Evolutionary conservation across 2,797 vertebrate species (phyloP).

Genomic region (Sebastolobus altivelis): DNA sequence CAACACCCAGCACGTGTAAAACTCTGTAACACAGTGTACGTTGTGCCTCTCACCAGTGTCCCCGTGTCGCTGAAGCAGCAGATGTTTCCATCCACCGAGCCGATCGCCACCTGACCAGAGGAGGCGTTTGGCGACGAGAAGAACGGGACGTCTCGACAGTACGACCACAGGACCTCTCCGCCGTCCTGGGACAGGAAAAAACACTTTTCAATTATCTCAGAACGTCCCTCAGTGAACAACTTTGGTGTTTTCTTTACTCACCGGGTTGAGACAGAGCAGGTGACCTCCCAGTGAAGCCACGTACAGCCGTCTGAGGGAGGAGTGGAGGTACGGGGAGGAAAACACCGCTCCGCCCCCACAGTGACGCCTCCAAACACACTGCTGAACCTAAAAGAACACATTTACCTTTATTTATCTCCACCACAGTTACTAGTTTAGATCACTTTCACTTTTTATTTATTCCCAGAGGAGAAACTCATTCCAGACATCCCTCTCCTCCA

Average conservation of each 20-base stretch:
- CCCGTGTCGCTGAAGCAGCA: constrained; percentile 88
- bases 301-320: constrained; percentile 86
- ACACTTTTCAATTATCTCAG: background rate
- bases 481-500: no score
- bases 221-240: background rate
- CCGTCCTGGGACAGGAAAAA: constrained; percentile 79
- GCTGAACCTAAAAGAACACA: constrained; percentile 78
- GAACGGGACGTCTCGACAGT: constrained; percentile 86
- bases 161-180: constrained; percentile 88
- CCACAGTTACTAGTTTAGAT: background rate
- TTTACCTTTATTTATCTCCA: background rate
- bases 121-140: constrained; percentile 92
- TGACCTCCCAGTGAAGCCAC: constrained; percentile 90
- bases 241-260: constrained; percentile 73
- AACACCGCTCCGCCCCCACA: constrained; percentile 91
- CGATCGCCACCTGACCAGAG: constrained; percentile 83
- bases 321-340: constrained; percentile 90
- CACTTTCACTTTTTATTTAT: background rate
- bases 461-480: background rate
- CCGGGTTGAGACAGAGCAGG: constrained; percentile 88
- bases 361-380: constrained; percentile 89
- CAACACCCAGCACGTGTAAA: background rate
- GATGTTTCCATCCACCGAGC: constrained; percentile 93
- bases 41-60: constrained; percentile 85
- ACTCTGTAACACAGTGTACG: background rate